These are phyloP conservation scores for Bothrops jararaca DNA, from an alignment of 2,113 vertebrate genomes.

Conservation along the genomic window DNA sequence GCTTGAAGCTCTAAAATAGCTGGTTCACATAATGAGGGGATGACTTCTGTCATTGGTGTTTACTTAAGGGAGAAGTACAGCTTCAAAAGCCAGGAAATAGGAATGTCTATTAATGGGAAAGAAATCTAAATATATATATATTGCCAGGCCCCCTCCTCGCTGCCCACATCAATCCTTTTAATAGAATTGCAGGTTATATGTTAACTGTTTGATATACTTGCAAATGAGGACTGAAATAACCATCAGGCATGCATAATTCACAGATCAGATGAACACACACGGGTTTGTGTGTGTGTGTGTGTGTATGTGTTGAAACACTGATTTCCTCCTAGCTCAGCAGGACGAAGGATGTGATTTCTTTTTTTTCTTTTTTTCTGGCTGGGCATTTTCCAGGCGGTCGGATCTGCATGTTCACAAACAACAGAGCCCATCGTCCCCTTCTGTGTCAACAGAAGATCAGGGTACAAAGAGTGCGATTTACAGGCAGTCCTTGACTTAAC, in stretches of 20 bases:
- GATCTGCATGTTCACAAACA: background rate
- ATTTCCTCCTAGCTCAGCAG: background rate
- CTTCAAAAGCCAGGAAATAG: slow-evolving; percentile 31
- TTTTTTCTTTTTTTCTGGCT: too few relatives aligned
- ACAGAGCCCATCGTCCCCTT: background rate
- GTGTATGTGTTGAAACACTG: background rate
- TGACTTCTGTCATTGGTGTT: slow-evolving; percentile 53
- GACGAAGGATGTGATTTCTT: background rate
- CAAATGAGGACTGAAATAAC: background rate
- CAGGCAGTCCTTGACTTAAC: background rate
- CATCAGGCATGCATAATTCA: slow-evolving; percentile 1
- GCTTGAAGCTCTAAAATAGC: slow-evolving; percentile 53
- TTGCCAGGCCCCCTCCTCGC: background rate
- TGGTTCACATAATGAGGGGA: slow-evolving; percentile 43
- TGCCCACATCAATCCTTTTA: background rate
- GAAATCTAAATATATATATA: background rate
- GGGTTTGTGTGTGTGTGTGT: background rate
- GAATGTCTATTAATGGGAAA: slow-evolving; percentile 16
- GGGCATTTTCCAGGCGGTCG: background rate
- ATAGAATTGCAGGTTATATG: background rate
- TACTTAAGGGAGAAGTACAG: slow-evolving; percentile 44
- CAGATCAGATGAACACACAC: background rate
- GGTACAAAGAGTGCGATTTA: background rate
- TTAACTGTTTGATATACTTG: background rate
- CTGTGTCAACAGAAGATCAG: background rate